Percentiles rank a stretch among this genome's conserved stretches.
These are phyloP conservation scores for Lordiphosa andalusiaca DNA, from an alignment of 2,888 invertebrate species.

Conservation along the genomic window DNA sequence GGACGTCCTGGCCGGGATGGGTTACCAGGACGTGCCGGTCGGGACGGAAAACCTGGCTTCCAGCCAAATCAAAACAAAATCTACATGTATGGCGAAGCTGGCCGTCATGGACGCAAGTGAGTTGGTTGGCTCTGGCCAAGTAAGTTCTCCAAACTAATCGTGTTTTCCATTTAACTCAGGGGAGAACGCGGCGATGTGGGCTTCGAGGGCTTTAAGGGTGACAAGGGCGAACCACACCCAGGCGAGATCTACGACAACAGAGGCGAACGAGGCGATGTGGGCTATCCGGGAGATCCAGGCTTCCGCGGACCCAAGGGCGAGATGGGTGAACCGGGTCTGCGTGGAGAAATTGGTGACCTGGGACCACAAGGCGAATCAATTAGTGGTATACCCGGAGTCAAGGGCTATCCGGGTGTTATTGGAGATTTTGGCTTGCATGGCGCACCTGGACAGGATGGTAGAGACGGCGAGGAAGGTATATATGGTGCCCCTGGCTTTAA, in stretches of 20 bases:
- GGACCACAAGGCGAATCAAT: constrained; percentile 81
- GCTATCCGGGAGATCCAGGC: constrained; percentile 82
- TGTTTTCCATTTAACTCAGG: constrained; percentile 35
- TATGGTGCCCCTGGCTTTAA: constrained; percentile 78
- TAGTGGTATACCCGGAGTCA: constrained; percentile 83
- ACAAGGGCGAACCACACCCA: constrained; percentile 83
- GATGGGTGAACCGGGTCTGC: constrained; percentile 76
- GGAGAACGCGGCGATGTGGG: constrained; percentile 82
- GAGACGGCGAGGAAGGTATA: constrained; percentile 79
- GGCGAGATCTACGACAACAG: constrained; percentile 81
- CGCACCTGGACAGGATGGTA: constrained; percentile 82
- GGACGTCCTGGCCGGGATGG: constrained; percentile 80
- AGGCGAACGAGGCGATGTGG: constrained; percentile 80
- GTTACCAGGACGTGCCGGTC: constrained; percentile 81
- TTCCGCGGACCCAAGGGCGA: constrained; percentile 83
- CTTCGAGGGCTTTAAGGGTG: constrained; percentile 80
- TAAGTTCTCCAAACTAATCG: not conserved
- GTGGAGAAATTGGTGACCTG: constrained; percentile 78
- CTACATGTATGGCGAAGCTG: constrained; percentile 74
- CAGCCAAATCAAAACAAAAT: constrained; percentile 73
- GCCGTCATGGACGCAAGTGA: constrained; percentile 73
- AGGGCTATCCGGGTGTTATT: constrained; percentile 85
- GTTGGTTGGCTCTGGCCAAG: constrained; percentile 6
- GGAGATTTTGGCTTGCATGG: constrained; percentile 86
- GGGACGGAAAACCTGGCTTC: constrained; percentile 82